phyloP scores from a whole-genome alignment of 2,797 vertebrate species.

The Caiman crocodilus region DNA sequence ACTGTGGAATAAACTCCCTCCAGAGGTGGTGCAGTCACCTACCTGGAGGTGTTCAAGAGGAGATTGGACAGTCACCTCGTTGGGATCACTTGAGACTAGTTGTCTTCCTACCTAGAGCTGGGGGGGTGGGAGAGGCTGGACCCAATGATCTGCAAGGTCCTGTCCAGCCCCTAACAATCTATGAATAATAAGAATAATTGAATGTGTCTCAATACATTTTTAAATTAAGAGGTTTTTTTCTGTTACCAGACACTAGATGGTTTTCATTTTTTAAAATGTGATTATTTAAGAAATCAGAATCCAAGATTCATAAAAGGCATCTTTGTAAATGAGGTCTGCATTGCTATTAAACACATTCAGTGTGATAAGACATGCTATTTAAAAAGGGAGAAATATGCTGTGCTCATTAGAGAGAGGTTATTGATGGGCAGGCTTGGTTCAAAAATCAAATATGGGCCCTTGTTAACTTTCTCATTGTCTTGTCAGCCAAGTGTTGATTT shows the following conservation, averaged over 20 bases:
- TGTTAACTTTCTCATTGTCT: background rate
- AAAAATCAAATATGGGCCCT: background rate
- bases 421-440: background rate
- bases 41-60: too few species aligned
- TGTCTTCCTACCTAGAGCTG: too few species aligned
- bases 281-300: background rate
- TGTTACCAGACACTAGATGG: background rate
- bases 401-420: background rate
- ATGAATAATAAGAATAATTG: background rate
- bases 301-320: background rate
- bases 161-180: too few species aligned
- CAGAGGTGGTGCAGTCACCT: too few species aligned
- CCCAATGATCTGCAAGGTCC: too few species aligned
- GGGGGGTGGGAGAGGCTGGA: too few species aligned
- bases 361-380: background rate
- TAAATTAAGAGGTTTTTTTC: constrained; percentile 8
- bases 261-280: constrained; percentile 11
- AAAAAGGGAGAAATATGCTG: background rate
- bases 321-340: constrained; percentile 8
- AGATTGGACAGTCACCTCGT: too few species aligned
- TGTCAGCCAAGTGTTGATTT: constrained; percentile 14
- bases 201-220: background rate
- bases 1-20: too few species aligned
- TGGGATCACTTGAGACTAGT: too few species aligned
- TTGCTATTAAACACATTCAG: constrained; percentile 7